Evolutionary conservation across 2,888 invertebrate species (phyloP).

Genomic region (Orchesellides sinensis): DNA sequence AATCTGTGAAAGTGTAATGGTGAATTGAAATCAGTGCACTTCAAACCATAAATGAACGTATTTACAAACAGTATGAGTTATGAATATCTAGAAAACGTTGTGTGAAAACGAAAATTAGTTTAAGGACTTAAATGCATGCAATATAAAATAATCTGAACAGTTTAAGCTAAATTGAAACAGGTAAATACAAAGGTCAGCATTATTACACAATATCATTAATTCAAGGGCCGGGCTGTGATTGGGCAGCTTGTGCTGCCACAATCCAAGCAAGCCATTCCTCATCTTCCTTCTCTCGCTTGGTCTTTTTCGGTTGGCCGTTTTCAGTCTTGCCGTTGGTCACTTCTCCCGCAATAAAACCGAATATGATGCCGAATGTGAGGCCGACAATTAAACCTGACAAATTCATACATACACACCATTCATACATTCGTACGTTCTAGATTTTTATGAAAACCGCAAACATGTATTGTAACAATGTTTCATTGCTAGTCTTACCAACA

Average conservation of each 20-base stretch:
- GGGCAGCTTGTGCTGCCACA: constrained; percentile 70
- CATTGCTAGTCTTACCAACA: constrained; percentile 52
- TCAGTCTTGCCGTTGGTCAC: constrained; percentile 74
- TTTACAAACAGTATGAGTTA: not conserved
- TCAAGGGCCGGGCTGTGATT: constrained; percentile 64
- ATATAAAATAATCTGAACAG: not conserved
- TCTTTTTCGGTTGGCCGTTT: constrained; percentile 74
- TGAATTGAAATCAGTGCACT: too few relatives aligned
- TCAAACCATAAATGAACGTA: not conserved
- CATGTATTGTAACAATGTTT: not conserved
- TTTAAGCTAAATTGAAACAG: not conserved
- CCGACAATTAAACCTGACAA: constrained; percentile 73
- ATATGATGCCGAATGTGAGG: constrained; percentile 74
- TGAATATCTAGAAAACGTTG: not conserved
- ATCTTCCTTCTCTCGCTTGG: constrained; percentile 75
- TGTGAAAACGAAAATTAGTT: not conserved
- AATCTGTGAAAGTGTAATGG: constrained; percentile 27
- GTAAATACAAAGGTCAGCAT: not conserved
- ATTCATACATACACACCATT: not conserved
- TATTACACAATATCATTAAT: constrained; percentile 20
- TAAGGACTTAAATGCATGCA: not conserved
- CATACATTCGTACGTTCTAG: not conserved
- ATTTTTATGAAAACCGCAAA: not conserved
- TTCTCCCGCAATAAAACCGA: constrained; percentile 74
- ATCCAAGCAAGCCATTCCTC: constrained; percentile 75